A percentile compares a stretch with the other conserved stretches of the same genome.
Conservation (phyloP, 2,888 invertebrate species). For the Eledona agricola region DNA sequence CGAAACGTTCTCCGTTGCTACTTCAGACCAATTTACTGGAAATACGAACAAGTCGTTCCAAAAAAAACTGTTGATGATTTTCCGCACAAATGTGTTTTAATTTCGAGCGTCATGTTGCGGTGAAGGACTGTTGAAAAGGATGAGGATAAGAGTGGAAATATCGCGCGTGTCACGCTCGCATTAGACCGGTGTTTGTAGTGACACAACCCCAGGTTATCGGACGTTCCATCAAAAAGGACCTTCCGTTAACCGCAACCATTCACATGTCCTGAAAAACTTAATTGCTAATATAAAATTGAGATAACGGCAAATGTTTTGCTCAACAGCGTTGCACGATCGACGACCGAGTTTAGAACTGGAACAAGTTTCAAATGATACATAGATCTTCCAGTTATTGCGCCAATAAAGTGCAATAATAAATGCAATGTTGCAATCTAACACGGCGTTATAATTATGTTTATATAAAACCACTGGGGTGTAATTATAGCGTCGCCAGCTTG, state of each 20-base stretch:
- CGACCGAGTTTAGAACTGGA: neutral
- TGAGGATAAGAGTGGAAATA: slow-evolving; percentile 37
- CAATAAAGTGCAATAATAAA: slow-evolving; percentile 9
- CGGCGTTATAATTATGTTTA: slow-evolving; percentile 25
- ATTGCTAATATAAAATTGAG: neutral
- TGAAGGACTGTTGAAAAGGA: slow-evolving; percentile 12
- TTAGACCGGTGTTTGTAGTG: slow-evolving; percentile 54
- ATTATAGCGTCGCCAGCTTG: slow-evolving; percentile 30
- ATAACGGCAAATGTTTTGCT: slow-evolving; percentile 1
- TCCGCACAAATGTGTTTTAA: neutral
- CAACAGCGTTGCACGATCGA: neutral
- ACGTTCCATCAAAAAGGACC: slow-evolving; percentile 46
- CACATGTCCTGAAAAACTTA: slow-evolving; percentile 29
- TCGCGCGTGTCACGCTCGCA: slow-evolving; percentile 49
- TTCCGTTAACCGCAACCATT: slow-evolving; percentile 47
- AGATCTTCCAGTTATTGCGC: slow-evolving; percentile 2
- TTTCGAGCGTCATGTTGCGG: neutral
- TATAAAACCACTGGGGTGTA: slow-evolving; percentile 24
- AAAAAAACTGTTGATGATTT: slow-evolving; percentile 1
- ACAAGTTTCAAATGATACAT: neutral
- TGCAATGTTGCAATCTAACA: slow-evolving; percentile 18
- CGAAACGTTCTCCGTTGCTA: slow-evolving; percentile 23
- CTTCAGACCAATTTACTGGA: slow-evolving; percentile 25
- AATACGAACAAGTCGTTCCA: slow-evolving; percentile 13
- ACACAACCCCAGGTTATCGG: slow-evolving; percentile 50